These are phyloP conservation scores for Ochropleura leucogaster DNA, from an alignment of 2,888 invertebrate genomes.

Conservation along the genomic window DNA sequence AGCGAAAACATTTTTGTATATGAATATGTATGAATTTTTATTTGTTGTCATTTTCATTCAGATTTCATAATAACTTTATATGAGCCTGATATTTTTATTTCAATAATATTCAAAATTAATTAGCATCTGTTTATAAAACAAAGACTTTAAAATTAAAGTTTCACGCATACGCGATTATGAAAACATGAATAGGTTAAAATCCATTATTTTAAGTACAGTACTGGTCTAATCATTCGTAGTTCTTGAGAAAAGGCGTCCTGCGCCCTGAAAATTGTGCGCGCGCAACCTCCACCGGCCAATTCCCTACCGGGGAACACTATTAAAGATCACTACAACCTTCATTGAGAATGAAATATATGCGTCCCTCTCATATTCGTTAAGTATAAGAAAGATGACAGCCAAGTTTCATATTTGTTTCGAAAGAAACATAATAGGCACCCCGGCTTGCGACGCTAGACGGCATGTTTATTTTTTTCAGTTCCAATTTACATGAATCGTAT, in stretches of 20 bases:
- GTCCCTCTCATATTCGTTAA: constrained; percentile 64
- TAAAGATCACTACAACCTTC: constrained; percentile 64
- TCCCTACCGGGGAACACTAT: constrained; percentile 73
- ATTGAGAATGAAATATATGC: constrained; percentile 68
- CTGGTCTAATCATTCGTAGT: constrained; percentile 82
- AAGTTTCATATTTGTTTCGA: constrained; percentile 26
- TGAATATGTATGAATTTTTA: background rate
- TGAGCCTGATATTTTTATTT: background rate
- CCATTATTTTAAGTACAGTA: constrained; percentile 40
- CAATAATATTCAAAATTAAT: background rate
- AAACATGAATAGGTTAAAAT: background rate
- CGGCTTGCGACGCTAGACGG: constrained; percentile 29
- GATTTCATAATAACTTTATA: background rate
- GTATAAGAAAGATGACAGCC: constrained; percentile 34
- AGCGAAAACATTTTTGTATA: background rate
- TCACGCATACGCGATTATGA: background rate
- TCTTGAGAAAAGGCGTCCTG: constrained; percentile 83
- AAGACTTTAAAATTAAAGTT: background rate
- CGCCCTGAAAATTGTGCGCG: constrained; percentile 88
- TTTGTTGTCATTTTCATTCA: background rate
- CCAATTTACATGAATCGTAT: constrained; percentile 39
- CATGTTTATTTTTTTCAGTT: constrained; percentile 59
- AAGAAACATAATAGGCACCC: constrained; percentile 40
- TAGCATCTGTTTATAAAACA: background rate
- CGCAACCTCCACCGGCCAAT: constrained; percentile 79